A percentile compares a stretch with the other conserved stretches of the same genome.
Conservation (phyloP, 2,797 vertebrate species). For the Podarcis lilfordi region DNA sequence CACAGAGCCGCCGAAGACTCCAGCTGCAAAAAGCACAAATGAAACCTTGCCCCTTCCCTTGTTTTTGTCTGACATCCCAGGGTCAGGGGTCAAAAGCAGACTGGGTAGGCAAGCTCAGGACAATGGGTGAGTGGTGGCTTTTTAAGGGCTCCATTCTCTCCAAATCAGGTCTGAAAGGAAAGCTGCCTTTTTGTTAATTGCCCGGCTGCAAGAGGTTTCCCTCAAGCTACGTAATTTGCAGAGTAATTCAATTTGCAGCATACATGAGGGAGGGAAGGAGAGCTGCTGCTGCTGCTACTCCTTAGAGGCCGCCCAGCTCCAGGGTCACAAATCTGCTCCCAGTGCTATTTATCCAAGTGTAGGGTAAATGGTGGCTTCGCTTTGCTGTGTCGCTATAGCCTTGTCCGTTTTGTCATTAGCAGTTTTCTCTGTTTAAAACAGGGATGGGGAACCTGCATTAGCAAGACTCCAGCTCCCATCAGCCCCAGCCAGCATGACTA, state of each 20-base stretch:
- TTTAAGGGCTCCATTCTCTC: background rate
- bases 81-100: background rate
- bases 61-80: background rate
- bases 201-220: slow-evolving; percentile 4
- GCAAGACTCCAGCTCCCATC: too few species aligned
- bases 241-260: slow-evolving; percentile 24
- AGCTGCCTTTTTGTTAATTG: slow-evolving; percentile 18
- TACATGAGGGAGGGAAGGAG: background rate
- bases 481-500: too few species aligned
- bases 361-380: too few species aligned
- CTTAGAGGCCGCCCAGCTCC: background rate
- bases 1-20: background rate
- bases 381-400: background rate
- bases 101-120: background rate
- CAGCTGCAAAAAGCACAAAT: background rate
- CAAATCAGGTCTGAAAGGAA: background rate
- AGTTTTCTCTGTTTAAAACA: background rate
- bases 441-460: too few species aligned
- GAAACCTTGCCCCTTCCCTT: background rate
- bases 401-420: background rate
- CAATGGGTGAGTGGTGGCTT: background rate
- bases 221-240: slow-evolving; percentile 7
- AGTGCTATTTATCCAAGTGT: background rate
- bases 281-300: background rate
- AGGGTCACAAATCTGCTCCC: background rate